phyloP scores from a whole-genome alignment of 37 sponge, comb jelly and placozoan genomes.

The Corticium candelabrum region DNA sequence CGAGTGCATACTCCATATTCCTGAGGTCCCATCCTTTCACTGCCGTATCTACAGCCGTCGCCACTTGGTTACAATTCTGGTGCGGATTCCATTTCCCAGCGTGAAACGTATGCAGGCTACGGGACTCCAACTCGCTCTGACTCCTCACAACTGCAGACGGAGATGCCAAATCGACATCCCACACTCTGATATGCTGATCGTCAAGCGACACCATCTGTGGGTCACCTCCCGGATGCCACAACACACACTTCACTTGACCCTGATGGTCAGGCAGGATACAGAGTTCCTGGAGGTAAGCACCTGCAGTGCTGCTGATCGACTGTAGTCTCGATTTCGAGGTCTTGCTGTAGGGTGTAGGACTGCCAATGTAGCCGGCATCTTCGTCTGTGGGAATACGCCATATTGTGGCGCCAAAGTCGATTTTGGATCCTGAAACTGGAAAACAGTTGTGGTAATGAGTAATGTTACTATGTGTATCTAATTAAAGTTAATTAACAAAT shows the following conservation, averaged over 20 bases:
- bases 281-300: too few relatives aligned
- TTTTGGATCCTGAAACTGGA: neutral
- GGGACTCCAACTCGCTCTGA: constrained; percentile 18
- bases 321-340: neutral
- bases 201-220: neutral
- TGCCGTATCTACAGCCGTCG: constrained; percentile 20
- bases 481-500: too few relatives aligned
- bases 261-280: too few relatives aligned
- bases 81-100: constrained; percentile 67
- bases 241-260: too few relatives aligned
- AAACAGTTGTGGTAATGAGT: too few relatives aligned
- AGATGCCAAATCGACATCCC: neutral
- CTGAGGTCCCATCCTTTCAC: constrained; percentile 50
- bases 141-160: neutral
- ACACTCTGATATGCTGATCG: neutral
- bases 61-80: constrained; percentile 42
- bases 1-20: constrained; percentile 51
- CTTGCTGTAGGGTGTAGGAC: too few relatives aligned
- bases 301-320: neutral
- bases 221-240: constrained; percentile 9
- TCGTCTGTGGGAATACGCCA: neutral
- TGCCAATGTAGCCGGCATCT: too few relatives aligned
- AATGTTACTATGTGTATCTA: too few relatives aligned
- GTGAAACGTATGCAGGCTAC: constrained; percentile 27
- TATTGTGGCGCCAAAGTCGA: neutral